A percentile compares a stretch with the other conserved stretches of the same genome.
Evolutionary conservation across 2,113 vertebrate species (phyloP).

Genomic region (Irena cyanogastra): DNA sequence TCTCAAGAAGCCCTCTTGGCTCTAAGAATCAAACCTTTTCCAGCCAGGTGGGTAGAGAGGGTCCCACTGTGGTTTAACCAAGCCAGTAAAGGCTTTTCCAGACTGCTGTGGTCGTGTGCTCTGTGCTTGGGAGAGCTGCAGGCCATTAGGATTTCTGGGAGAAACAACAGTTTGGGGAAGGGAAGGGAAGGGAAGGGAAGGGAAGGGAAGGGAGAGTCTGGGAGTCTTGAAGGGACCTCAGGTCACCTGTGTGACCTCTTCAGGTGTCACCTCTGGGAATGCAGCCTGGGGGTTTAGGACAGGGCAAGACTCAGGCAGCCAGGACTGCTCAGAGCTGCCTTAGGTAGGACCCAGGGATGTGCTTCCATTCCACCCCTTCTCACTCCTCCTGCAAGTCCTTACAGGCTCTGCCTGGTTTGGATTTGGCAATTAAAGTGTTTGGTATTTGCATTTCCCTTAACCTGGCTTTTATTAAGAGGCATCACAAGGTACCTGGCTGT

Average conservation of each 20-base stretch:
- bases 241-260: neutral
- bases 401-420: slow-evolving; percentile 22
- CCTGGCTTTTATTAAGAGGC: neutral
- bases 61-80: neutral
- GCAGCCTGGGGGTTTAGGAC: neutral
- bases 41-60: neutral
- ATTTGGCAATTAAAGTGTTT: slow-evolving; percentile 30
- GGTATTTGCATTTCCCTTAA: slow-evolving; percentile 31
- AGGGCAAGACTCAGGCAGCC: neutral
- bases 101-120: neutral
- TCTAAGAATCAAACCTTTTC: neutral
- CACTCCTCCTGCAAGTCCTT: neutral
- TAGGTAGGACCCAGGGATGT: neutral
- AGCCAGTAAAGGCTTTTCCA: neutral
- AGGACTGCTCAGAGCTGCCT: neutral
- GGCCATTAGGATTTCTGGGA: neutral
- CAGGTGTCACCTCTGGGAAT: neutral
- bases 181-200: too few relatives aligned
- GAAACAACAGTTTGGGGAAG: neutral
- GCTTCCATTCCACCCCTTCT: neutral
- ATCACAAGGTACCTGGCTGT: neutral
- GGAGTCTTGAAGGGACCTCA: neutral
- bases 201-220: neutral
- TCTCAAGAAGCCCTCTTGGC: neutral
- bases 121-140: neutral